Evolutionary conservation across 2,113 vertebrate species (phyloP).

Genomic region (Vidua macroura): DNA sequence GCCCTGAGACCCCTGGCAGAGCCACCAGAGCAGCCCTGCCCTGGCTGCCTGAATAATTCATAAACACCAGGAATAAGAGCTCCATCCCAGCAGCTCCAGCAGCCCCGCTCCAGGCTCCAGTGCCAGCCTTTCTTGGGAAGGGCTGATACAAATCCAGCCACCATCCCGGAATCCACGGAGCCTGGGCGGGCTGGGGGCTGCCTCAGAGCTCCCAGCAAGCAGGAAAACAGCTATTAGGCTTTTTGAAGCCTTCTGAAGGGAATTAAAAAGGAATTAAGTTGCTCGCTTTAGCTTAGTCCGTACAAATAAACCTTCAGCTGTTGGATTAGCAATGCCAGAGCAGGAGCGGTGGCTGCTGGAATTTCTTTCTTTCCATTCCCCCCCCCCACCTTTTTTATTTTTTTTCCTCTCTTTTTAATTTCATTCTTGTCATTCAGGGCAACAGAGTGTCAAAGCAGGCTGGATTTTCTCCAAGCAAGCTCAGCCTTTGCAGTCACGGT

Average conservation of each 20-base stretch:
- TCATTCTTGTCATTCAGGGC: neutral
- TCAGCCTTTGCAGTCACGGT: neutral
- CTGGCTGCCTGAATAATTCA: neutral
- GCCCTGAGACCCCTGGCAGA: neutral
- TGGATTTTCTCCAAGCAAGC: neutral
- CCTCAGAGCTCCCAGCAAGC: neutral
- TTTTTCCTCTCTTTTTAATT: neutral
- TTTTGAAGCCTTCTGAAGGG: neutral
- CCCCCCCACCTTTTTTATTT: too few relatives aligned
- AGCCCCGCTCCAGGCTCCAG: neutral
- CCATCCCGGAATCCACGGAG: neutral
- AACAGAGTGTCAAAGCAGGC: neutral
- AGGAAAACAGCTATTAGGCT: neutral
- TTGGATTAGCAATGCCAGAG: conserved; percentile 21
- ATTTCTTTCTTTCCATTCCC: neutral
- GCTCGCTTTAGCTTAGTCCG: conserved; percentile 25
- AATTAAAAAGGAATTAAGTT: conserved; percentile 41
- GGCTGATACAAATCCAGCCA: neutral
- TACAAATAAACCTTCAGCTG: conserved; percentile 52
- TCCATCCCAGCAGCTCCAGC: neutral
- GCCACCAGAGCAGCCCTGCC: neutral
- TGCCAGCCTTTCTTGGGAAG: rapidly evolving
- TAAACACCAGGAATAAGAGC: rapidly evolving
- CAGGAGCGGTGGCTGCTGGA: neutral
- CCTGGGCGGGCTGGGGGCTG: neutral